Evolutionary conservation across 1,140 invertebrate genomes (phyloP), one percentile per base, ranked within the genome.

Genomic region (Tetramorium alpestre): DNA sequence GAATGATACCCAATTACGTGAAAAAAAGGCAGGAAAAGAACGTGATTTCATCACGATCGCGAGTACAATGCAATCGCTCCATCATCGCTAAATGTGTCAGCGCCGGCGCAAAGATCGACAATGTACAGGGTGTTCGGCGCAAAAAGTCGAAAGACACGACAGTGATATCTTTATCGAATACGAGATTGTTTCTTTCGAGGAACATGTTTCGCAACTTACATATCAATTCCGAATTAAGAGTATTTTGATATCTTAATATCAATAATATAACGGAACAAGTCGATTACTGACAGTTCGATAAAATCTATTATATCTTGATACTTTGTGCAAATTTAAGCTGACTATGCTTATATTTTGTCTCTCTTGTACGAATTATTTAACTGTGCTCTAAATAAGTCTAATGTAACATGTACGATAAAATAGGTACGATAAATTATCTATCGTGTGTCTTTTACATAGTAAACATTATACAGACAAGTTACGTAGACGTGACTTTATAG

Each of bases 1-100:
- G 80, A 84, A 84, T 84, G 80, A 84, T 84, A 49, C 54, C 56
- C 80, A 84, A 84, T 84, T 84, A 84, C 80, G 80, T n/a, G 80
- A 65, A 84, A 84, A 69, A 84, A 75, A 75, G 80, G 41, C 67
- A 62, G 80, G 69, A 84, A 84, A 84, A 75, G 80, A 84, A 75
- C 69, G 54, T 54, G 80, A 84, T 84, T 84, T 84, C 80, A 84
- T 84, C 80, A 84, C 54, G 28, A 54, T 75, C 80, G 25, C 41
- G 54, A 84, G n/a, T 70, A 84, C 80, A 75, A 84, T 84, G 69
- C 80, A 84, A 84, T 84, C 80, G 54, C 69, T 84, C 54, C 67
- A 84, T 84, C 69, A 75, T 58, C 28, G 69, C 69, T 84, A 84
- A 84, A 75, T 28, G 80, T 84, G 80, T 84, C 80, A 84, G 80